Percentiles rank a stretch among this genome's conserved stretches.
Evolutionary conservation across 2,888 invertebrate species (phyloP).

Genomic region (Mechanitis mazaeus): DNA sequence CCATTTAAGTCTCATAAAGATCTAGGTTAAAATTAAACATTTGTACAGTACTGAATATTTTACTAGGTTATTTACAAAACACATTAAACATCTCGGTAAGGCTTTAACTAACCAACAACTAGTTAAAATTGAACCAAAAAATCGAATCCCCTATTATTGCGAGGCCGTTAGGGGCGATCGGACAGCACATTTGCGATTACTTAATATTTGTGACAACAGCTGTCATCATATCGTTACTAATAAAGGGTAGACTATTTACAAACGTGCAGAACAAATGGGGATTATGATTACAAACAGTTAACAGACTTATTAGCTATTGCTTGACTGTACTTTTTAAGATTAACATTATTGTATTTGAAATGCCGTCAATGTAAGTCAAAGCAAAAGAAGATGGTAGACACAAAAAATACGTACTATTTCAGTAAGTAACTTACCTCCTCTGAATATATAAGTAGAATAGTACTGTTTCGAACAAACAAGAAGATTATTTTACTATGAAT

Average conservation of each 20-base stretch:
- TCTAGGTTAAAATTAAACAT: not conserved
- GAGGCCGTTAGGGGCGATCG: slow-evolving; percentile 30
- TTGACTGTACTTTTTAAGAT: not conserved
- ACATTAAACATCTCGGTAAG: no score
- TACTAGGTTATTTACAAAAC: no score
- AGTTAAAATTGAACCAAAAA: slow-evolving; percentile 2
- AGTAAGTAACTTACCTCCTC: no score
- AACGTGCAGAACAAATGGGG: slow-evolving; percentile 30
- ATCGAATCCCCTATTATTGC: slow-evolving; percentile 14
- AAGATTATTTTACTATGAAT: no score
- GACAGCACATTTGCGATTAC: slow-evolving; percentile 37
- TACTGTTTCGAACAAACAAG: no score
- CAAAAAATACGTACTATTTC: no score
- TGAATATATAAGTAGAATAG: no score
- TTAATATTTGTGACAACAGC: slow-evolving; percentile 43
- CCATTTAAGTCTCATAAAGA: not conserved
- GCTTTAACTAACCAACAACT: no score
- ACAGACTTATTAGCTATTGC: slow-evolving; percentile 8
- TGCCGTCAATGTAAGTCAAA: not conserved
- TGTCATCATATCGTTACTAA: slow-evolving; percentile 36
- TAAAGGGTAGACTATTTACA: slow-evolving; percentile 36
- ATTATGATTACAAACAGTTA: slow-evolving; percentile 18
- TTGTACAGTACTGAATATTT: no score
- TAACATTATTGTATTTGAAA: not conserved
- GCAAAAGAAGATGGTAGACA: no score